These are phyloP conservation scores for Pipistrellus nathusii DNA, from an alignment of 2,797 vertebrate genomes.

Conservation along the genomic window DNA sequence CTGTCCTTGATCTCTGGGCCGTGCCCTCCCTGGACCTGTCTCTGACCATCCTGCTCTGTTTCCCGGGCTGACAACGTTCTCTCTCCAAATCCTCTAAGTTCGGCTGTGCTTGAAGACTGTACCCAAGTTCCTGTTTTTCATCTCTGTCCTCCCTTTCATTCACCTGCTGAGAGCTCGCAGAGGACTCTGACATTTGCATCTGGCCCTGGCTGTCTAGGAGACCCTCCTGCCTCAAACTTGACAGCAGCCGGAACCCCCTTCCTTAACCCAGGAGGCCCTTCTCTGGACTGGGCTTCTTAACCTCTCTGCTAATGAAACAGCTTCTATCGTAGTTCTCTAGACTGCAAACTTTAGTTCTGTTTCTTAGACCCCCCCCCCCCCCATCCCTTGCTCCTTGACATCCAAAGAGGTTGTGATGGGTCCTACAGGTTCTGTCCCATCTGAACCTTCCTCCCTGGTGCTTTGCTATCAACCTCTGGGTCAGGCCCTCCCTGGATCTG, in stretches of 20 bases:
- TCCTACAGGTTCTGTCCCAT: not conserved
- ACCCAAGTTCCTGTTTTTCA: not conserved
- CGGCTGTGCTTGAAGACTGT: slow-evolving; percentile 5
- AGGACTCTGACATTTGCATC: not conserved
- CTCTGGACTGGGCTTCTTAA: not conserved
- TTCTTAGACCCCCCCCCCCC: not conserved
- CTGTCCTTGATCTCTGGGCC: not conserved
- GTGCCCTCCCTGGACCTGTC: not conserved
- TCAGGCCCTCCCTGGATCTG: not conserved
- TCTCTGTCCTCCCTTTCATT: not conserved
- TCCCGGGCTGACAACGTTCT: not conserved
- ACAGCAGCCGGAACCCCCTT: not conserved
- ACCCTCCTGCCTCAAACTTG: not conserved
- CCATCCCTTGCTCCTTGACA: not conserved
- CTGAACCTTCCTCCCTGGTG: not conserved
- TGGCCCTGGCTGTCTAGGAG: not conserved
- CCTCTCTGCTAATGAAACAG: not conserved
- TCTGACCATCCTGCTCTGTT: not conserved
- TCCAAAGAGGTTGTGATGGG: not conserved
- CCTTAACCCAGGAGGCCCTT: not conserved
- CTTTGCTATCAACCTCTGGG: not conserved
- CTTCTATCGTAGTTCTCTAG: not conserved
- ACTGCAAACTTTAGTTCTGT: not conserved
- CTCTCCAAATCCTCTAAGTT: not conserved
- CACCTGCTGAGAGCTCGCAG: not conserved